Percentiles rank a stretch among this genome's conserved stretches.
phyloP scores from a whole-genome alignment of 2,888 invertebrate genomes.

The Polia nebulosa region DNA sequence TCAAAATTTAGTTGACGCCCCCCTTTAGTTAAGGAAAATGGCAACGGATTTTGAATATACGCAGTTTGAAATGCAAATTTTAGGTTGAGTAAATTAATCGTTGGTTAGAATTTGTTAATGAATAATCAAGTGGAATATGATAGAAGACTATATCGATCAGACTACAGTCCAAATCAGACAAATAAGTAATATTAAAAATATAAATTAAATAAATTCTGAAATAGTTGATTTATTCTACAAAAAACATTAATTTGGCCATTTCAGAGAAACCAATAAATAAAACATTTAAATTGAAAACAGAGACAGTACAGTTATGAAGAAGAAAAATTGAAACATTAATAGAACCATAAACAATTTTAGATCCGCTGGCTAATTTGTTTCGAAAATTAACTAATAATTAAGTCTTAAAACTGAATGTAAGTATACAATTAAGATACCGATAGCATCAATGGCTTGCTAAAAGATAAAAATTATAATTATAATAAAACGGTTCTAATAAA shows the following conservation, averaged over 20 bases:
- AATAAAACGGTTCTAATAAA: conserved; percentile 58
- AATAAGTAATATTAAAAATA: too few relatives aligned
- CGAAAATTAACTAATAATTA: conserved; percentile 59
- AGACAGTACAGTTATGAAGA: conserved; percentile 8
- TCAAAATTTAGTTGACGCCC: conserved; percentile 54
- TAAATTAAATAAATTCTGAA: not conserved
- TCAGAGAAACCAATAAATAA: conserved; percentile 9
- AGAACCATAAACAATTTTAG: conserved; percentile 34
- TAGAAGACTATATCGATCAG: too few relatives aligned
- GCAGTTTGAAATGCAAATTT: conserved; percentile 14
- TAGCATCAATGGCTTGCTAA: conserved; percentile 53
- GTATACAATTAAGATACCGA: conserved; percentile 59
- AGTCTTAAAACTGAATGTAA: conserved; percentile 52
- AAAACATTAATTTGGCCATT: not conserved
- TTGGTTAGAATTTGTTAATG: not conserved
- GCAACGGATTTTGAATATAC: conserved; percentile 14
- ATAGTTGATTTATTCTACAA: not conserved
- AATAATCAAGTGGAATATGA: not conserved
- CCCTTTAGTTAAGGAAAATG: conserved; percentile 30
- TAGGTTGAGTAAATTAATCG: not conserved
- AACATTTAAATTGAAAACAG: not conserved
- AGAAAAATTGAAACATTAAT: conserved; percentile 17
- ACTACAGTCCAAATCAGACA: too few relatives aligned
- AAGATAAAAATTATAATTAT: conserved; percentile 60
- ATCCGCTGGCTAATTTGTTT: conserved; percentile 44